phyloP scores from a whole-genome alignment of 1,140 invertebrate species.

The Battus philenor region DNA sequence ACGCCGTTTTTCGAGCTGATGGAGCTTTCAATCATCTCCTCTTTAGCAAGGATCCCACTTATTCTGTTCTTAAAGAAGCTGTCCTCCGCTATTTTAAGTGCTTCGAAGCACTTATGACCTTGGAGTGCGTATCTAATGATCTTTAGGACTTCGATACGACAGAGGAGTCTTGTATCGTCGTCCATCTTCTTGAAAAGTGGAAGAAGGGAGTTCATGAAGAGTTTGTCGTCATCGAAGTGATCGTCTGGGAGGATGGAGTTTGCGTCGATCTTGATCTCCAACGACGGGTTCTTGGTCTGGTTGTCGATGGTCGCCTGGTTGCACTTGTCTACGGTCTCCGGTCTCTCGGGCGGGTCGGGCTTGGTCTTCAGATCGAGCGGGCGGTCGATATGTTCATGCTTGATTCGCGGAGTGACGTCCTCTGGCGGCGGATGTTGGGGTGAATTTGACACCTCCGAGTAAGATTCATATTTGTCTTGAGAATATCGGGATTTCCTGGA shows the following conservation, averaged over 20 bases:
- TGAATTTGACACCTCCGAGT: constrained; percentile 60
- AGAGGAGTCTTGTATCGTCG: constrained; percentile 56
- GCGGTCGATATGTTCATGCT: constrained; percentile 43
- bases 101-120: constrained; percentile 55
- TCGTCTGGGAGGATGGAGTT: constrained; percentile 58
- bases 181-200: constrained; percentile 65
- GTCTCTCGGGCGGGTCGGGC: constrained; percentile 33
- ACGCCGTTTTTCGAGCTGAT: constrained; percentile 18
- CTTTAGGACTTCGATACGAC: constrained; percentile 60
- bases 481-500: constrained; percentile 59
- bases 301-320: constrained; percentile 39
- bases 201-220: constrained; percentile 64
- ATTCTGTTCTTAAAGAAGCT: constrained; percentile 45
- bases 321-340: constrained; percentile 46
- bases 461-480: constrained; percentile 63
- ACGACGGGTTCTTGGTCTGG: constrained; percentile 23
- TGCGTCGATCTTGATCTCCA: constrained; percentile 59
- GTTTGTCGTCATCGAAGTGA: constrained; percentile 58
- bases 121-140: constrained; percentile 60
- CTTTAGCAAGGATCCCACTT: constrained; percentile 37
- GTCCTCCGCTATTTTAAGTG: constrained; percentile 46
- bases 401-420: constrained; percentile 43
- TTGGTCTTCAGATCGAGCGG: constrained; percentile 59
- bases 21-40: constrained; percentile 28
- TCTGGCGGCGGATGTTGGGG: constrained; percentile 53